These are phyloP conservation scores for Merluccius polli DNA, from an alignment of 2,797 vertebrate genomes.

Conservation along the genomic window DNA sequence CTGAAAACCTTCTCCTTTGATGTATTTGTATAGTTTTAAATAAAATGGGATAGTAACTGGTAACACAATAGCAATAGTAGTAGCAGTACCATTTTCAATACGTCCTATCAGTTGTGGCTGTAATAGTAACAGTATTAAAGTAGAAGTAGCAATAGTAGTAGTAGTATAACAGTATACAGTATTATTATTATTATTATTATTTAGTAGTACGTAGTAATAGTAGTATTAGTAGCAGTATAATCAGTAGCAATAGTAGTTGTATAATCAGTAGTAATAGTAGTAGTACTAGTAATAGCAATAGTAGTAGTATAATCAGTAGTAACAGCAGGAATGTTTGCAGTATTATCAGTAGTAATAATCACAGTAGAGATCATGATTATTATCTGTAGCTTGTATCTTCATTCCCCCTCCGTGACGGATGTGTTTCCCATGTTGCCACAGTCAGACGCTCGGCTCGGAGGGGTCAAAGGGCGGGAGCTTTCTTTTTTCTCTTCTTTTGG, in stretches of 20 bases:
- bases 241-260: neutral
- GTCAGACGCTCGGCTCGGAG: slow-evolving; percentile 51
- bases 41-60: neutral
- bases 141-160: too few relatives aligned
- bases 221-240: neutral
- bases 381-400: slow-evolving; percentile 33
- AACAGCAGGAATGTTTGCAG: neutral
- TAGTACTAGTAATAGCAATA: neutral
- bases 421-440: slow-evolving; percentile 43
- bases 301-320: neutral
- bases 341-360: neutral
- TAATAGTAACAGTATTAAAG: neutral
- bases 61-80: neutral
- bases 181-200: too few relatives aligned
- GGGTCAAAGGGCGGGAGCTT: slow-evolving; percentile 40
- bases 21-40: neutral
- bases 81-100: neutral
- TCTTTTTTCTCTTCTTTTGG: slow-evolving; percentile 29
- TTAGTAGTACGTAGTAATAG: neutral
- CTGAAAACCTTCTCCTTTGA: neutral
- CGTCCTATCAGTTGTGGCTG: neutral
- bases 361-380: neutral
- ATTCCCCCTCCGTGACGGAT: slow-evolving; percentile 33
- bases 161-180: too few relatives aligned
- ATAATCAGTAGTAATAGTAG: neutral